Evolutionary conservation across 2,888 invertebrate genomes (phyloP).

Genomic region (Anthrax anthrax): DNA sequence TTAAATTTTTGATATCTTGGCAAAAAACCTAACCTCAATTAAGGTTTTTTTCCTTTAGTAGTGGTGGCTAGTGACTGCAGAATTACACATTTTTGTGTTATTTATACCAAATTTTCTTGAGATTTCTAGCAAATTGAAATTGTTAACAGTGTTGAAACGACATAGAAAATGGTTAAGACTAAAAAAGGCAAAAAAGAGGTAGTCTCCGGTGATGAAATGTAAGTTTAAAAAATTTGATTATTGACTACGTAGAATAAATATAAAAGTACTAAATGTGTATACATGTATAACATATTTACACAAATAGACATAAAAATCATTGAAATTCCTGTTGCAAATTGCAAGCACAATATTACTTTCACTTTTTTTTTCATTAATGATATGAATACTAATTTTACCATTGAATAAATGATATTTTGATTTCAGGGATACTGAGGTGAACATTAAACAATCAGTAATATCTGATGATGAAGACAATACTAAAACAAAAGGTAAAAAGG

Average conservation of each 20-base stretch:
- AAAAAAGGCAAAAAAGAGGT: constrained; percentile 69
- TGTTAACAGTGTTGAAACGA: constrained; percentile 22
- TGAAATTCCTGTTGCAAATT: too few relatives aligned
- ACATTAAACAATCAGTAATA: constrained; percentile 27
- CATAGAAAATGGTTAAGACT: constrained; percentile 56
- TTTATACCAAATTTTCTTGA: too few relatives aligned
- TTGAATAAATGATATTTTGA: too few relatives aligned
- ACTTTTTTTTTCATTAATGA: too few relatives aligned
- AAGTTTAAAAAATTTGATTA: constrained; percentile 36
- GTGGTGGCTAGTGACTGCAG: too few relatives aligned
- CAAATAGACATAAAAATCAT: too few relatives aligned
- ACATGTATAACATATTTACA: background rate
- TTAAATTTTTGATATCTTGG: too few relatives aligned
- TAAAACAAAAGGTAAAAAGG: constrained; percentile 20
- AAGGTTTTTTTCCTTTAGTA: too few relatives aligned
- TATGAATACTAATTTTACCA: too few relatives aligned
- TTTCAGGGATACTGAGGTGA: constrained; percentile 47
- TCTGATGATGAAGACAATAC: constrained; percentile 35
- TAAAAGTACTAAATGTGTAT: constrained; percentile 9
- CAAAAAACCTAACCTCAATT: too few relatives aligned
- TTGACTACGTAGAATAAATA: constrained; percentile 1
- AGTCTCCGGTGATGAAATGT: constrained; percentile 61
- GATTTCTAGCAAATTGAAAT: too few relatives aligned
- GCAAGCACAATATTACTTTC: constrained; percentile 10
- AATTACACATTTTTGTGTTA: too few relatives aligned